Conservation (phyloP, 2,888 invertebrate species). For the Lithophane socia region DNA sequence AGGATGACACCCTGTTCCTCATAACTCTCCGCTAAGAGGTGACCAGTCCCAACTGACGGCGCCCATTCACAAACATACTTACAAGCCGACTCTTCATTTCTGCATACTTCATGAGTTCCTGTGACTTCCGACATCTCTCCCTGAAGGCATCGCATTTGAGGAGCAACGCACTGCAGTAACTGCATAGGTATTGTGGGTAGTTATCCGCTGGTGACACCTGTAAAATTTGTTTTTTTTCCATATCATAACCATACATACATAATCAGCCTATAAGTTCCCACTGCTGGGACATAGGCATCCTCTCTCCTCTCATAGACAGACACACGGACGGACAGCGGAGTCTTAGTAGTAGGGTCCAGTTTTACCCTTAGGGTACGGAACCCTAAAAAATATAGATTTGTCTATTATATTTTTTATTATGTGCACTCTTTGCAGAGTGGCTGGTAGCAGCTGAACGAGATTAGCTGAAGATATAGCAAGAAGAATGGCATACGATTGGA, state of each 20-base stretch:
- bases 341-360: no score
- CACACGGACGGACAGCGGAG: no score
- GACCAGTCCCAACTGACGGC: not conserved
- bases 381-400: not conserved
- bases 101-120: conserved; percentile 63
- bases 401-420: not conserved
- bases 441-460: not conserved
- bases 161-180: conserved; percentile 72
- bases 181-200: conserved; percentile 74
- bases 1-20: no score
- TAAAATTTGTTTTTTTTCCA: conserved; percentile 20
- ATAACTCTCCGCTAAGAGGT: not conserved
- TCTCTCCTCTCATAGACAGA: no score
- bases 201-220: conserved; percentile 68
- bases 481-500: not conserved
- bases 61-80: not conserved
- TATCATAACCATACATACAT: not conserved
- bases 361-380: no score
- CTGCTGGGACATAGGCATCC: not conserved
- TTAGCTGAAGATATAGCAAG: not conserved
- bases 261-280: not conserved
- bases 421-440: not conserved
- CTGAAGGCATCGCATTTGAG: conserved; percentile 72
- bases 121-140: conserved; percentile 72
- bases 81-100: conserved; percentile 33